phyloP scores from a whole-genome alignment of 2,797 vertebrate species.

The Pangasius larnaudii region DNA sequence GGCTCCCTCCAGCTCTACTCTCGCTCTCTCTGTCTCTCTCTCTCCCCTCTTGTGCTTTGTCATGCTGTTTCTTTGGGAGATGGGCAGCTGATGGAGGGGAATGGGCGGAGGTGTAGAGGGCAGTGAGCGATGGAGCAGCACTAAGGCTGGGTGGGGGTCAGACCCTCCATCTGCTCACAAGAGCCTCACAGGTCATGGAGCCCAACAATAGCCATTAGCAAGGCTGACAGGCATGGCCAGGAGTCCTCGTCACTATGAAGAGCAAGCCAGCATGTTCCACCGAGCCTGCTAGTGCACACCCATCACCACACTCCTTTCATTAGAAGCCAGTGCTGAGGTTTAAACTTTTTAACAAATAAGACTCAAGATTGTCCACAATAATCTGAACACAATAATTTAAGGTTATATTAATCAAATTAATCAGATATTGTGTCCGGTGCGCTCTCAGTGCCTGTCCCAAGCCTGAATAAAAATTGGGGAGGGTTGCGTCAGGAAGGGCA shows the following conservation, averaged over 20 bases:
- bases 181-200: slow-evolving; percentile 61
- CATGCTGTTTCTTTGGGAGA: slow-evolving; percentile 60
- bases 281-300: slow-evolving; percentile 22
- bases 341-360: slow-evolving; percentile 29
- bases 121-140: slow-evolving; percentile 50
- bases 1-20: slow-evolving; percentile 1
- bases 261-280: slow-evolving; percentile 40
- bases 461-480: too few relatives aligned
- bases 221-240: slow-evolving; percentile 59
- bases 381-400: not conserved
- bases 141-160: slow-evolving; percentile 60
- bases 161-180: slow-evolving; percentile 63
- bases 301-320: slow-evolving; percentile 39
- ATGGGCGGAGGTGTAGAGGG: slow-evolving; percentile 44
- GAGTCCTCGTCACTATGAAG: slow-evolving; percentile 53
- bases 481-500: too few relatives aligned
- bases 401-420: not conserved
- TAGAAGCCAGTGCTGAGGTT: slow-evolving; percentile 32
- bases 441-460: too few relatives aligned
- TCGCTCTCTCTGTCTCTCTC: not conserved
- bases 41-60: slow-evolving; percentile 53
- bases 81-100: slow-evolving; percentile 59
- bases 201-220: slow-evolving; percentile 66
- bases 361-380: not conserved
- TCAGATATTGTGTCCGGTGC: not conserved